A percentile compares a stretch with the other conserved stretches of the same genome.
Evolutionary conservation across 2,113 vertebrate species (phyloP).

Genomic region (Xiphophorus couchianus): DNA sequence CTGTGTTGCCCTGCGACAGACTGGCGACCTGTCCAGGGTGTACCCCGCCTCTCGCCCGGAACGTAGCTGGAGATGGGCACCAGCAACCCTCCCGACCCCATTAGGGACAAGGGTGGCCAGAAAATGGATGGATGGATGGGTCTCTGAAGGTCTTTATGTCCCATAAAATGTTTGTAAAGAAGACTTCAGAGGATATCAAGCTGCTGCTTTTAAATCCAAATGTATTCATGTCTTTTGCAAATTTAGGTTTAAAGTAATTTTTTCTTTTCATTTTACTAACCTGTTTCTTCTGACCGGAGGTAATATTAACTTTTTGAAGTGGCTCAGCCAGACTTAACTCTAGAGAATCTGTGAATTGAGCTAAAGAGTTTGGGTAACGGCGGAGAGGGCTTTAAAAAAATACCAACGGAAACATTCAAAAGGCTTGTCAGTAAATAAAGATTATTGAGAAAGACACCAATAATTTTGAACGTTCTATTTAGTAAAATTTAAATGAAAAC

Average conservation of each 20-base stretch:
- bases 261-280: neutral
- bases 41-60: too few relatives aligned
- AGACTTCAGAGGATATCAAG: neutral
- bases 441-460: too few relatives aligned
- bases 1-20: too few relatives aligned
- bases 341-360: neutral
- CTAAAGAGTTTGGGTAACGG: neutral
- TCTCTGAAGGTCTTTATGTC: neutral
- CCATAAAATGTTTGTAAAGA: neutral
- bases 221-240: neutral
- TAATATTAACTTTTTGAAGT: neutral
- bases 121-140: too few relatives aligned
- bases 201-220: neutral
- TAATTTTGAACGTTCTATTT: too few relatives aligned
- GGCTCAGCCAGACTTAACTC: neutral
- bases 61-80: too few relatives aligned
- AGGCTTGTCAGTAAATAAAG: neutral
- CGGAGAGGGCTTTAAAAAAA: neutral
- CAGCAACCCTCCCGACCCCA: too few relatives aligned
- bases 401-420: neutral
- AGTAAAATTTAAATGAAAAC: too few relatives aligned
- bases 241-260: neutral
- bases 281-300: neutral
- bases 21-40: too few relatives aligned
- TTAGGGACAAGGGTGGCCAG: too few relatives aligned